Percentiles rank a stretch among this genome's conserved stretches.
These are phyloP conservation scores for Mola mola DNA, from an alignment of 2,113 vertebrate genomes.

Conservation along the genomic window DNA sequence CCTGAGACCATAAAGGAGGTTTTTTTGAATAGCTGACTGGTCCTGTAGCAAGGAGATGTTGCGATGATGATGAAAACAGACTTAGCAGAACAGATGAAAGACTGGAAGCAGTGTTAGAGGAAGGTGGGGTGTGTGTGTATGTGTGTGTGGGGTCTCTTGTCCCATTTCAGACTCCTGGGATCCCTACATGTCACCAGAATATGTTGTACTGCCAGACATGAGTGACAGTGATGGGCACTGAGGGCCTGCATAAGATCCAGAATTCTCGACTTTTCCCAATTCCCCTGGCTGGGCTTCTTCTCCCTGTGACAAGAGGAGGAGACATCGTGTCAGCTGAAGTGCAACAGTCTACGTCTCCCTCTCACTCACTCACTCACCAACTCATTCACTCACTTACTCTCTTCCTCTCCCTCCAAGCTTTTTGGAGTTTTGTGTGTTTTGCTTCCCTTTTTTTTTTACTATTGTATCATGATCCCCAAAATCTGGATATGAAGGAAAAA, in stretches of 20 bases:
- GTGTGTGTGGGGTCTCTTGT: slow-evolving; percentile 26
- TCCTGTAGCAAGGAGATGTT: neutral
- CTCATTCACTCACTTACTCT: slow-evolving; percentile 11
- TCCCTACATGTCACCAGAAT: slow-evolving; percentile 57
- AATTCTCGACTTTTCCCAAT: slow-evolving; percentile 57
- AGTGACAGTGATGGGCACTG: slow-evolving; percentile 74
- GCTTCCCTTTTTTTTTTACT: no score
- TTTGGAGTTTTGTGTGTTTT: no score
- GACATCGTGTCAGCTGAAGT: slow-evolving; percentile 61
- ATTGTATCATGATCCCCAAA: no score
- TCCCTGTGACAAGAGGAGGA: slow-evolving; percentile 73
- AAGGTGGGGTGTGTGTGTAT: neutral
- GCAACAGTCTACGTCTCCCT: slow-evolving; percentile 51
- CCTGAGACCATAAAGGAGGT: neutral
- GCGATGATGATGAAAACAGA: slow-evolving; percentile 5
- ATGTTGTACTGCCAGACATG: slow-evolving; percentile 56
- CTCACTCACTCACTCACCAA: slow-evolving; percentile 24
- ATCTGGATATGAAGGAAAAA: no score
- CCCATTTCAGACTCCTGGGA: slow-evolving; percentile 56
- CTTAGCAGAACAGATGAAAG: slow-evolving; percentile 20
- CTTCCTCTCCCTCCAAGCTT: neutral
- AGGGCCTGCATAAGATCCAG: slow-evolving; percentile 58
- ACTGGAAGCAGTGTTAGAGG: slow-evolving; percentile 4
- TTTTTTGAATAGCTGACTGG: neutral
- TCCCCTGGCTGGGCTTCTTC: slow-evolving; percentile 60